phyloP scores from a whole-genome alignment of 2,888 invertebrate species.

The Nemapogon koenigi region DNA sequence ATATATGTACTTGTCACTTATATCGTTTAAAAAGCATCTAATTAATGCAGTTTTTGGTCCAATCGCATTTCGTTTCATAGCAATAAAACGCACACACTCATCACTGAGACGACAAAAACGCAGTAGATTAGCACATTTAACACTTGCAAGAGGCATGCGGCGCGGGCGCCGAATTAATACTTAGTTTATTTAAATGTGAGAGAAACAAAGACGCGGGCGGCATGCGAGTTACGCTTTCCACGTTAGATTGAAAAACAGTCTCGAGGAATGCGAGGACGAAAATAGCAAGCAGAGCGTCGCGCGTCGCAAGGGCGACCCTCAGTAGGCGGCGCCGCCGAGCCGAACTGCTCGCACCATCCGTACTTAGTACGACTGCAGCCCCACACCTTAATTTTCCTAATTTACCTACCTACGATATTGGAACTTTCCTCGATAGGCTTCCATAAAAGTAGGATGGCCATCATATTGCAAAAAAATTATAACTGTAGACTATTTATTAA shows the following conservation, averaged over 20 bases:
- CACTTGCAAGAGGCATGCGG: too few relatives aligned
- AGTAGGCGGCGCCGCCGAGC: constrained; percentile 27
- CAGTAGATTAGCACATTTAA: too few relatives aligned
- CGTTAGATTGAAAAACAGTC: constrained; percentile 62
- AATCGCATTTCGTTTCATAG: too few relatives aligned
- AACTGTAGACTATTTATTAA: too few relatives aligned
- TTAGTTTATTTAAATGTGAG: neutral
- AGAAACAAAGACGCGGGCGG: constrained; percentile 50
- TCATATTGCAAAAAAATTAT: too few relatives aligned
- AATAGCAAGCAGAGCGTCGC: constrained; percentile 60
- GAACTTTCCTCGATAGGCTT: constrained; percentile 32
- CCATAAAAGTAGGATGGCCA: constrained; percentile 39
- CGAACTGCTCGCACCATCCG: constrained; percentile 15
- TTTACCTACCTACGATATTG: constrained; percentile 30
- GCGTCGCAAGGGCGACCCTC: constrained; percentile 58
- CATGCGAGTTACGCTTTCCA: constrained; percentile 55
- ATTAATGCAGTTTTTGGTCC: too few relatives aligned
- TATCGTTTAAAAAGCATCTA: too few relatives aligned
- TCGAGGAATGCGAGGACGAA: constrained; percentile 59
- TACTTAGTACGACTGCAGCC: too few relatives aligned
- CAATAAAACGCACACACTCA: too few relatives aligned
- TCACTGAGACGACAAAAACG: too few relatives aligned
- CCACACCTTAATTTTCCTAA: constrained; percentile 47
- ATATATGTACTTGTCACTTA: constrained; percentile 7
- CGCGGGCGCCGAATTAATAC: too few relatives aligned